Percentiles rank a stretch among this genome's conserved stretches.
Conservation (phyloP, 2,113 vertebrate genomes). For the Corynorhinus townsendii region DNA sequence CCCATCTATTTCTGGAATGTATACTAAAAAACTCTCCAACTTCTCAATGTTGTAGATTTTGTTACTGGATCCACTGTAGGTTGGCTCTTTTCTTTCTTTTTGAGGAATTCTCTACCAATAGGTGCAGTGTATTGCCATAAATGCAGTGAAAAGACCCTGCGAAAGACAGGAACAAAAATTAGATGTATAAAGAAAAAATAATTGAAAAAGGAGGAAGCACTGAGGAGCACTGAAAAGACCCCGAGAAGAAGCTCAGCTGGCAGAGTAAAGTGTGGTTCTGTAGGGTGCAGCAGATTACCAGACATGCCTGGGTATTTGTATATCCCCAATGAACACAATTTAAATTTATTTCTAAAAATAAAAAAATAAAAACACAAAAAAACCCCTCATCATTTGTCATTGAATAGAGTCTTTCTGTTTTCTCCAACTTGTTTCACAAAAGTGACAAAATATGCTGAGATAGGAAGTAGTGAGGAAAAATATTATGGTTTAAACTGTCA, state of each 20-base stretch:
- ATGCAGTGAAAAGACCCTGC: neutral
- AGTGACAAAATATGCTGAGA: neutral
- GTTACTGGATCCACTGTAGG: neutral
- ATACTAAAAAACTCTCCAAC: neutral
- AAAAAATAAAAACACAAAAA: too few relatives aligned
- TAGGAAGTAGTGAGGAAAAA: neutral
- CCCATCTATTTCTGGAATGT: neutral
- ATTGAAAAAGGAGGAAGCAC: neutral
- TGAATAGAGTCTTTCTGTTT: neutral
- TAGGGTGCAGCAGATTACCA: neutral
- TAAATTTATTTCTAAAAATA: neutral
- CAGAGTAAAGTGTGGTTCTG: neutral
- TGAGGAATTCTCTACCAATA: neutral
- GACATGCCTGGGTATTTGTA: neutral
- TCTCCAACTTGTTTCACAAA: neutral
- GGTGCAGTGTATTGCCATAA: neutral
- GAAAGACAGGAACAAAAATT: neutral
- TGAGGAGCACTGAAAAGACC: neutral
- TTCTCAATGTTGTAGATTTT: neutral
- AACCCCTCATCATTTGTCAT: neutral
- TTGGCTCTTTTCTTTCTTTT: neutral
- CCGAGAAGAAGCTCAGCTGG: too few relatives aligned
- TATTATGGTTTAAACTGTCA: neutral
- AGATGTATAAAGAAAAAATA: neutral
- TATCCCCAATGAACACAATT: neutral